phyloP scores from a whole-genome alignment of 2,113 vertebrate genomes.

The Polyodon spathula region DNA sequence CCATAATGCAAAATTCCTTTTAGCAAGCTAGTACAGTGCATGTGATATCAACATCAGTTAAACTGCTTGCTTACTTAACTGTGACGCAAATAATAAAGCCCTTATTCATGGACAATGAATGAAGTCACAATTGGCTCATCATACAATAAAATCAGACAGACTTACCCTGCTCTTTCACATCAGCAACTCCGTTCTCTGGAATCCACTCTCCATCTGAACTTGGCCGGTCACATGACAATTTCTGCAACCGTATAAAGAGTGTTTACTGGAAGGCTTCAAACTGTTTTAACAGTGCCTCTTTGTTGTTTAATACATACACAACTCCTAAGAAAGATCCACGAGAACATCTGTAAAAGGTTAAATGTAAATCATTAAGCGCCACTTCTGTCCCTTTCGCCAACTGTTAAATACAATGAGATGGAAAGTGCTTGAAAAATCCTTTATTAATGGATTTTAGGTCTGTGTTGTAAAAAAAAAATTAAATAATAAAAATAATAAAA shows the following conservation, averaged over 20 bases:
- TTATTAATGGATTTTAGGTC: too few species aligned
- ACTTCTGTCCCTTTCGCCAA: constrained; percentile 27
- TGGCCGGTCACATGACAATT: constrained; percentile 75
- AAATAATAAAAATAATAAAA: too few species aligned
- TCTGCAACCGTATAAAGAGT: constrained; percentile 46
- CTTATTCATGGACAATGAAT: too few species aligned
- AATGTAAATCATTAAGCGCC: constrained; percentile 30
- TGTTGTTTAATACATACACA: neutral
- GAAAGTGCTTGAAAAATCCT: neutral
- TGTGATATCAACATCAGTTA: too few species aligned
- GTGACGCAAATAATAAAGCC: too few species aligned
- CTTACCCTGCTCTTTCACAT: constrained; percentile 83
- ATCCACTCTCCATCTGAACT: constrained; percentile 82
- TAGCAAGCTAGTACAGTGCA: too few species aligned
- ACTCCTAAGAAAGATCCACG: constrained; percentile 7
- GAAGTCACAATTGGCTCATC: too few species aligned
- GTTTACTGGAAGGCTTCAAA: neutral
- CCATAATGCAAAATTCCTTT: too few species aligned
- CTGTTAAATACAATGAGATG: constrained; percentile 16
- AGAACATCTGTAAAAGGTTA: constrained; percentile 27
- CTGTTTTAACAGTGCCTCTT: neutral
- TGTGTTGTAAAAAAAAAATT: too few species aligned
- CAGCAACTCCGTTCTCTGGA: constrained; percentile 71
- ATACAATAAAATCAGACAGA: too few species aligned
- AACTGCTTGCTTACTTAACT: too few species aligned